These are phyloP conservation scores for Apteryx mantelli DNA, from an alignment of 2,113 vertebrate genomes.

Conservation along the genomic window DNA sequence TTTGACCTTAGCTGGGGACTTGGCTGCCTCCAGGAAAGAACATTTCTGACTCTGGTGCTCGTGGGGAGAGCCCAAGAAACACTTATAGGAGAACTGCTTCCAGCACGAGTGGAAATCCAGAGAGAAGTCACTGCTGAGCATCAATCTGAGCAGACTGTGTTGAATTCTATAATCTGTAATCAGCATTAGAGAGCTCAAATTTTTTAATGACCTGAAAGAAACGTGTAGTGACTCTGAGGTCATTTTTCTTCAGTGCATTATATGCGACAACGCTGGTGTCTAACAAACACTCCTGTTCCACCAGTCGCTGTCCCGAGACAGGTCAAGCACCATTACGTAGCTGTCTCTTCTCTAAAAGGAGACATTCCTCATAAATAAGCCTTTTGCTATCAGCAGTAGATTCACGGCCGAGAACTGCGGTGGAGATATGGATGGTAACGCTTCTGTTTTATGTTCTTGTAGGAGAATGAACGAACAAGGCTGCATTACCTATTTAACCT, in stretches of 20 bases:
- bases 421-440: not conserved
- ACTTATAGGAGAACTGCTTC: not conserved
- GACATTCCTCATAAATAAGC: not conserved
- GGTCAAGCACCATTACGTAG: not conserved
- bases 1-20: not conserved
- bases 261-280: fast-evolving
- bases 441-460: not conserved
- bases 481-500: slow-evolving; percentile 2
- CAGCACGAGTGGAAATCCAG: not conserved
- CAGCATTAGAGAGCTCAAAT: not conserved
- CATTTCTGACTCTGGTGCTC: not conserved
- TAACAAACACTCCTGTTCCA: not conserved
- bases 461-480: not conserved
- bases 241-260: not conserved
- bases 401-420: not conserved
- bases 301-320: not conserved
- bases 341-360: not conserved
- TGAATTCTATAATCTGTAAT: fast-evolving
- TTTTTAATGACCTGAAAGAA: not conserved
- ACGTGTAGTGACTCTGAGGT: fast-evolving
- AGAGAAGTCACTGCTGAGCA: not conserved
- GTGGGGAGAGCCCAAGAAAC: not conserved
- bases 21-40: fast-evolving
- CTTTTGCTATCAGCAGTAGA: not conserved
- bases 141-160: not conserved